Evolutionary conservation across 2,113 vertebrate species (phyloP), one percentile per base, ranked within the genome.

Genomic region (Cariama cristata): DNA sequence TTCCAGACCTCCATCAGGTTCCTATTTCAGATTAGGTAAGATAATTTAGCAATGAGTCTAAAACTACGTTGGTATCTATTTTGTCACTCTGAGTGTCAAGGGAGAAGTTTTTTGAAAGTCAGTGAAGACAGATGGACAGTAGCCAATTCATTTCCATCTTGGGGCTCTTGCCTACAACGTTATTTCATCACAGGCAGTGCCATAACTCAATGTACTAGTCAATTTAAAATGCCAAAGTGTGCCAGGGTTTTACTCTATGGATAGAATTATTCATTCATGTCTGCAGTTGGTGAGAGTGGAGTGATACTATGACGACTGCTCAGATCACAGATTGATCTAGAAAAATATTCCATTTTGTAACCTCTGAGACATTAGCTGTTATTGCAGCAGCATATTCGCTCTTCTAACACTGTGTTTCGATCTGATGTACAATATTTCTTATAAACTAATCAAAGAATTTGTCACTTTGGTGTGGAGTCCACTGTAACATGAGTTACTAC

Each of bases 211-310:
- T 94, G 75, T 95, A 94, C 69, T 60, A 93, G 90, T 84, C 81
- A 68, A 63, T 97, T 94, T 93, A 81, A 97, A 98, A 88, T 88
- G 83, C 86, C 90, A 64, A 23, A 80, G 32, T n/a, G 47, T 96
- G 90, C 92, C 97, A 96, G 89, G 35, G 42, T 47, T 96, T 95
- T 93, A 97, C 96, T 97, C 56, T 86, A 59, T 49, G 68, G 62
- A 64, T 94, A 88, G 71, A 97, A 97, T 97, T 96, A 95, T 69
- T 86, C 96, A 88, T 96, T 98, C 87, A 88, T 79, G 76, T 58
- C 90, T 81, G 73, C 62, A 94, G 49, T 85, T 95, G 72, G 64
- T 83, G 76, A 80, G 64, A 94, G 73, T 67, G 89, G 80, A 94
- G 59, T 49, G 93, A 81, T 94, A 88, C 72, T 72, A 32, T 86